Evolutionary conservation across 2,797 vertebrate species (phyloP).

Genomic region (Scarus forsteni): DNA sequence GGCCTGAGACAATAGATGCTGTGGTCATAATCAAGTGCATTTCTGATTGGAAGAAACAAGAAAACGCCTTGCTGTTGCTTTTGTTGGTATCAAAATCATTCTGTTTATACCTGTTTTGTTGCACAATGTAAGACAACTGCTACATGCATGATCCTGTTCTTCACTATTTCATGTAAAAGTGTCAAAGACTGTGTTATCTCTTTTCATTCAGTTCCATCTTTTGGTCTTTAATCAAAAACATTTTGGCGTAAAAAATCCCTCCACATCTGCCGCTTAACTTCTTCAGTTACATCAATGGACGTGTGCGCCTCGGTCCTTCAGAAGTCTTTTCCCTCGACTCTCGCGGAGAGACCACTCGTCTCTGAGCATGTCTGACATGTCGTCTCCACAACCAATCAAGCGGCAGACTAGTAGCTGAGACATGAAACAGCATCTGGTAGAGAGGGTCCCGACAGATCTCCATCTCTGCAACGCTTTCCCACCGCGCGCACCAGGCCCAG

Average conservation of each 20-base stretch:
- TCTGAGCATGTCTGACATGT: conserved; percentile 15
- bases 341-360: neutral
- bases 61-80: too few relatives aligned
- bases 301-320: neutral
- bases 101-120: too few relatives aligned
- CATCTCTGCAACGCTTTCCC: neutral
- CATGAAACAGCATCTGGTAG: conserved; percentile 24
- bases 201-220: neutral
- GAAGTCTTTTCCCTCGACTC: neutral
- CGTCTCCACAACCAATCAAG: conserved; percentile 4
- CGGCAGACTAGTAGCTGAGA: conserved; percentile 28
- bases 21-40: too few relatives aligned
- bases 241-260: neutral
- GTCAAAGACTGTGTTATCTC: neutral
- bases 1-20: too few relatives aligned
- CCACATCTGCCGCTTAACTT: neutral
- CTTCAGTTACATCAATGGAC: neutral
- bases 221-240: neutral
- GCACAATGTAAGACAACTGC: too few relatives aligned
- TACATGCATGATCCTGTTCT: too few relatives aligned
- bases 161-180: too few relatives aligned
- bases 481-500: conserved; percentile 1
- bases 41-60: too few relatives aligned
- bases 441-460: conserved; percentile 9
- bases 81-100: too few relatives aligned